phyloP scores from a whole-genome alignment of 92 coral and sea anemone species.

The Siderastrea radians region DNA sequence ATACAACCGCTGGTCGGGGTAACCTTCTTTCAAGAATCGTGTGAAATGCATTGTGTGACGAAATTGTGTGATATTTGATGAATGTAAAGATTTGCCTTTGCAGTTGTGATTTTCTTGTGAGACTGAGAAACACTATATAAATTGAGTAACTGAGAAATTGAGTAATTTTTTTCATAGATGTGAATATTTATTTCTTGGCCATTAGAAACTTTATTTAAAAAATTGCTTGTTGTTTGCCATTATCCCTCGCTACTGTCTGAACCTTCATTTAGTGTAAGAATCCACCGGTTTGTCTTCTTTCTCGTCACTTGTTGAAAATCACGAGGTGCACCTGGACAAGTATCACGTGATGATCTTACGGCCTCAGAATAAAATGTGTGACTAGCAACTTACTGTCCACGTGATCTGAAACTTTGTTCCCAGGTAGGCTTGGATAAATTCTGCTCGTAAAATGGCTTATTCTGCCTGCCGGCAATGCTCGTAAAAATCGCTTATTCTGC shows the following conservation, averaged over 20 bases:
- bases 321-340: no score
- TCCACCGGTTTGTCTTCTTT: no score
- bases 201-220: neutral
- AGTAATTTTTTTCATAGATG: neutral
- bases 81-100: neutral
- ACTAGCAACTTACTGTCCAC: neutral
- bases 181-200: neutral
- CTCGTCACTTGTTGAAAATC: no score
- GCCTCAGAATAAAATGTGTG: no score
- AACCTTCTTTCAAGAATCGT: neutral
- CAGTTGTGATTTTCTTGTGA: neutral
- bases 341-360: no score
- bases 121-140: neutral
- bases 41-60: neutral
- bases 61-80: neutral
- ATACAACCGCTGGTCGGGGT: slow-evolving; percentile 22
- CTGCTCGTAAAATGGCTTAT: no score
- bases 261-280: no score
- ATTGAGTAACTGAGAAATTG: no score
- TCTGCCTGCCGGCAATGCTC: no score
- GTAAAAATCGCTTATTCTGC: no score
- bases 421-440: no score
- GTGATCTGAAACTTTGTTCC: neutral
- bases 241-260: no score
- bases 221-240: neutral